Base-by-base conservation (phyloP, 2,113 vertebrate genomes). In the Myxocyprinus asiaticus region DNA sequence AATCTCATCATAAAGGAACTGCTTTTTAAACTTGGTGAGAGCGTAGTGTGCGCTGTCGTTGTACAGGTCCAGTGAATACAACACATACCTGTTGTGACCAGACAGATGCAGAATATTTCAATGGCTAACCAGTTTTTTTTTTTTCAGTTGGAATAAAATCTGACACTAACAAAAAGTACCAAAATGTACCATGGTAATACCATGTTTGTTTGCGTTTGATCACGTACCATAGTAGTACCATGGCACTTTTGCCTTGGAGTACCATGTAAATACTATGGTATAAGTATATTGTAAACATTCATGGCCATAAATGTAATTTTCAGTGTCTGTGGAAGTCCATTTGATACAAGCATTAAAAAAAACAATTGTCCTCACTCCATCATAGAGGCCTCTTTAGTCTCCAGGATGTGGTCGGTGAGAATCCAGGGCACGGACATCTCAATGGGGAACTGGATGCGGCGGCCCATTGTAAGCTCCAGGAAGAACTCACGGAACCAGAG, bases 371-470 rank as follows among this genome's bases (percentile, higher is more conserved):
- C 80, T 82, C 15, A 99, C 98, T 99, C 98, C 98, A 99, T 99
- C 98, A 99, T 99, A 67, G 97, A 99, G 47, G 98, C 96, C 76
- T 99, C 98, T 91, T 99, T 99, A 89, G 96, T 98, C 90, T 99
- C 98, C 90, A 99, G 89, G 83, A 99, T 99, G 80, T 99, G 98
- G 90, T 99, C 98, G 0, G 98, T 99, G 73, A 99, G 95, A 90
- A 99, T 99, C 98, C 98, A 99, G 59, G 98, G 98, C 97, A 99
- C 96, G 82, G 98, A 99, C 98, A 99, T 99, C 91, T 99, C 98
- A 0, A 99, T 99, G 68, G 98, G 98, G 87, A 99, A 99, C 92
- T 99, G 98, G 91, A 99, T 99, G 72, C 98, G 94, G 66, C 98
- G 95, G 58, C 98, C 98, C 98, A 99, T 99, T 79, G 98, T 99